These are phyloP conservation scores for Resseliella maxima DNA, from an alignment of 2,888 invertebrate species.

Conservation along the genomic window DNA sequence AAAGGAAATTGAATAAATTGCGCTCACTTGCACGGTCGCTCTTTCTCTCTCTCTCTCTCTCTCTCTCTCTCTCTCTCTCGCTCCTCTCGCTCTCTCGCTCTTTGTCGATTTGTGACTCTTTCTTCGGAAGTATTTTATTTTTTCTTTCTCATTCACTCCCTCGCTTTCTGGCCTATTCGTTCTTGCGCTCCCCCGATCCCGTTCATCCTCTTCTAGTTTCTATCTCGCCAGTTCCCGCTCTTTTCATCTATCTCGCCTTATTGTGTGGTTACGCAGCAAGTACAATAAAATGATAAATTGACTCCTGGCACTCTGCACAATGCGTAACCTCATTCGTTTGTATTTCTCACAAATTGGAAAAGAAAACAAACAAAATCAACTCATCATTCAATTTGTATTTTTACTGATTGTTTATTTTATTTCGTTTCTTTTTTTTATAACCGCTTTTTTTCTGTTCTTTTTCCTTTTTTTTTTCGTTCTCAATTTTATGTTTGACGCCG, in stretches of 20 bases:
- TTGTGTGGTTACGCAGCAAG: conserved; percentile 26
- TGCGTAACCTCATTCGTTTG: no score
- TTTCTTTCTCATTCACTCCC: no score
- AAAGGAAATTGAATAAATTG: conserved; percentile 39
- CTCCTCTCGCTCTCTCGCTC: background rate
- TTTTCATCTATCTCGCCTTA: background rate
- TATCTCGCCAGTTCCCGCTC: no score
- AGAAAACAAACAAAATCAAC: no score
- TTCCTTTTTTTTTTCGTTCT: no score
- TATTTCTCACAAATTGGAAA: no score
- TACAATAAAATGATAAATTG: background rate
- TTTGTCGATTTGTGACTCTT: background rate
- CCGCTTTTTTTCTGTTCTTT: background rate
- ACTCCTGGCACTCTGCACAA: conserved; percentile 33
- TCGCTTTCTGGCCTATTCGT: no score
- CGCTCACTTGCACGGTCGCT: no score
- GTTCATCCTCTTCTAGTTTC: no score
- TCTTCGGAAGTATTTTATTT: background rate
- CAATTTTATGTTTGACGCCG: no score
- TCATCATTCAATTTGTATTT: no score
- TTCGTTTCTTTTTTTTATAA: background rate
- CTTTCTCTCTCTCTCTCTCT: background rate
- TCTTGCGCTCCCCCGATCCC: no score
- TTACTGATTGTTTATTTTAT: background rate
- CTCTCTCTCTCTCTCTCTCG: background rate